These are phyloP conservation scores for Coregonus sp. DNA, from an alignment of 2,797 vertebrate genomes.

Conservation along the genomic window DNA sequence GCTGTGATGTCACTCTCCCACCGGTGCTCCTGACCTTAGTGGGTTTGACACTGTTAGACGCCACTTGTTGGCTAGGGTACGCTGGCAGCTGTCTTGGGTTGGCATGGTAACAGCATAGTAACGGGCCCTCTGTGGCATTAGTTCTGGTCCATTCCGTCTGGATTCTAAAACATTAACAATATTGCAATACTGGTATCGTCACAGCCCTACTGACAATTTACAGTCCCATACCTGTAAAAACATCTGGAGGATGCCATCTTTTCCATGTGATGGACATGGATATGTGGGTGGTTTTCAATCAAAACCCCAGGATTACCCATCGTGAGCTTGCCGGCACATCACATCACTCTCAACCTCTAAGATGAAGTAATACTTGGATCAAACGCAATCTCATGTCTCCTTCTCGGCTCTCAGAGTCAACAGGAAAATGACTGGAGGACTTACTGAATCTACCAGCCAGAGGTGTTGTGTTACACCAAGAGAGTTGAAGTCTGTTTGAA, in stretches of 20 bases:
- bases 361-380: conserved; percentile 52
- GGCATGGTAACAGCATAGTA: conserved; percentile 46
- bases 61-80: conserved; percentile 68
- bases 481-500: conserved; percentile 28
- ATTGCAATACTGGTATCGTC: no score
- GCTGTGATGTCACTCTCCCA: conserved; percentile 62
- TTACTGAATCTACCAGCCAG: conserved; percentile 18
- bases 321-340: conserved; percentile 57
- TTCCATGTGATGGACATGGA: conserved; percentile 50
- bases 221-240: conserved; percentile 58
- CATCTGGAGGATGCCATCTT: conserved; percentile 26
- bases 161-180: conserved; percentile 53
- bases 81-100: conserved; percentile 71
- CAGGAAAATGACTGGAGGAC: conserved; percentile 33
- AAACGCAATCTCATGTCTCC: conserved; percentile 38
- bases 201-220: no score
- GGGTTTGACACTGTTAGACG: conserved; percentile 29
- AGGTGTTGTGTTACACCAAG: conserved; percentile 40
- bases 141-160: conserved; percentile 63
- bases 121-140: conserved; percentile 59
- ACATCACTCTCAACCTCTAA: conserved; percentile 48
- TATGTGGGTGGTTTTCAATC: conserved; percentile 43
- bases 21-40: conserved; percentile 44
- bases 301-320: conserved; percentile 56
- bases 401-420: conserved; percentile 34